phyloP scores from a whole-genome alignment of 2,797 vertebrate species.

The Toxotes lorentzi region DNA sequence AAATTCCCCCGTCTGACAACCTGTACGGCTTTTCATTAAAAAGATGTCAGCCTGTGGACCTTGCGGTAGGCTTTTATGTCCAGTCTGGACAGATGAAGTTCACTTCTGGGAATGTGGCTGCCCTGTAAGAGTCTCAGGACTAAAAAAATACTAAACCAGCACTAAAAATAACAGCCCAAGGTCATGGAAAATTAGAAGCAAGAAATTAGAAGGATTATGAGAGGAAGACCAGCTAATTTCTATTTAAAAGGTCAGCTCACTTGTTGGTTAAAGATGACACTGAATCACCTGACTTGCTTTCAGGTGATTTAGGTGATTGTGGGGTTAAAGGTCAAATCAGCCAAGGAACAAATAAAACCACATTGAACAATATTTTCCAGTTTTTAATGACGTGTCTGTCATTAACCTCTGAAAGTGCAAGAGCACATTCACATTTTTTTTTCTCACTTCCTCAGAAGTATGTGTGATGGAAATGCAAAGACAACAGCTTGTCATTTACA shows the following conservation, averaged over 20 bases:
- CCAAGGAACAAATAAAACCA: background rate
- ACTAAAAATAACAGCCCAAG: conserved; percentile 19
- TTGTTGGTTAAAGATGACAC: background rate
- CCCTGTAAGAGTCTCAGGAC: background rate
- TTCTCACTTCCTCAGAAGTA: conserved; percentile 7
- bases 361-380: background rate
- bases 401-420: background rate
- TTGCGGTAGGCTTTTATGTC: conserved; percentile 34
- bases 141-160: conserved; percentile 25
- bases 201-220: background rate
- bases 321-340: background rate
- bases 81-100: conserved; percentile 33
- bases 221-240: background rate
- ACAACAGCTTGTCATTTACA: background rate
- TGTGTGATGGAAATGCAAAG: background rate
- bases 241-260: background rate
- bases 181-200: conserved; percentile 5
- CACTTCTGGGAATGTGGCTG: conserved; percentile 27
- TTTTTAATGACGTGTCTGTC: background rate
- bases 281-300: no score
- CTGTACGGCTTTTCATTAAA: conserved; percentile 41
- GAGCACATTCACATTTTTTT: background rate
- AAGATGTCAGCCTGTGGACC: conserved; percentile 31
- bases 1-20: conserved; percentile 42
- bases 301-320: background rate